phyloP scores from a whole-genome alignment of 2,797 vertebrate species.

The Tympanoctomys barrerae region DNA sequence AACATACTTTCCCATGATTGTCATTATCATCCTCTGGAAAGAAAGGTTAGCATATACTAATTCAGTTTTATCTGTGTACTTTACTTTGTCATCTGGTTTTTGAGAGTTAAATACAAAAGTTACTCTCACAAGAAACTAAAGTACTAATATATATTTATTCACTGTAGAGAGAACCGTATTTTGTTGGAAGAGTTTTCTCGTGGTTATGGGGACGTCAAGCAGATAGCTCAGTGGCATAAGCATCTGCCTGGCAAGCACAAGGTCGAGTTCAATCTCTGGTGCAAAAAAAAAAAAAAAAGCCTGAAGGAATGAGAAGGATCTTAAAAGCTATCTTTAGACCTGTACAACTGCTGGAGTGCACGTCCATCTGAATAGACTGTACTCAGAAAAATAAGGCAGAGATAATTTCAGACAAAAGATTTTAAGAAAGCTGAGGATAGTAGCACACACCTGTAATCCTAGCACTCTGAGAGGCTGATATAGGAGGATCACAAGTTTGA shows the following conservation, averaged over 20 bases:
- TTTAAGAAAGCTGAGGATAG: not conserved
- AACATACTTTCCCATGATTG: not conserved
- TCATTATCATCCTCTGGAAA: not conserved
- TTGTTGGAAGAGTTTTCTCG: not conserved
- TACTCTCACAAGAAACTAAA: not conserved
- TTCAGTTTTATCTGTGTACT: not conserved
- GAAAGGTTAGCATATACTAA: not conserved
- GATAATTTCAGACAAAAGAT: not conserved
- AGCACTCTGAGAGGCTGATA: not conserved
- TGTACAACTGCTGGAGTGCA: not conserved
- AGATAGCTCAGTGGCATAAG: no score
- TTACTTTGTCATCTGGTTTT: constrained; percentile 5
- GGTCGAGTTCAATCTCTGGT: no score
- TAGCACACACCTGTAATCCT: no score
- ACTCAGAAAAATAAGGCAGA: not conserved
- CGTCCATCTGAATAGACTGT: not conserved
- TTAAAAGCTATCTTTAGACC: not conserved
- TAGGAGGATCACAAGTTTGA: not conserved
- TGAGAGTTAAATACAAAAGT: not conserved
- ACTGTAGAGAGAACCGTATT: not conserved
- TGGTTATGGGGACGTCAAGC: not conserved
- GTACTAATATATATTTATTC: not conserved
- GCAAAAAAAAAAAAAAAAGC: no score
- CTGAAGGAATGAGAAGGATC: not conserved
- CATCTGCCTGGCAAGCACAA: no score